Percentiles rank a stretch among this genome's conserved stretches.
Conservation (phyloP, 2,888 invertebrate species). For the Trichopoda pennipes region DNA sequence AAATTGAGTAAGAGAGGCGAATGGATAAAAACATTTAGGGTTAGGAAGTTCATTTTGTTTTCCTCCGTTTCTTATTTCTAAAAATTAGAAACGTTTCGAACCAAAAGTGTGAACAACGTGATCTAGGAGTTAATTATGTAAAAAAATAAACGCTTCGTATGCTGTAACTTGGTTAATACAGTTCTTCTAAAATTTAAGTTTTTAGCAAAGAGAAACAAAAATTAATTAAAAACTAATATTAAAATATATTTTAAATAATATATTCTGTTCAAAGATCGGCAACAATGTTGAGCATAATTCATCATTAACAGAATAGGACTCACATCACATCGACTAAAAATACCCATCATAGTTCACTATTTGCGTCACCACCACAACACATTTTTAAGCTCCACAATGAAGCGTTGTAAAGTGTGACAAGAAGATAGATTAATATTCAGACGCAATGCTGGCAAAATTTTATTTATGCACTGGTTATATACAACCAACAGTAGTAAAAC, state of each 20-base stretch:
- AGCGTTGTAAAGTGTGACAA: conserved; percentile 59
- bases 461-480: conserved; percentile 67
- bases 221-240: too few relatives aligned
- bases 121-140: conserved; percentile 22
- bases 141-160: background rate
- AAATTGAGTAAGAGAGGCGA: background rate
- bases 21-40: conserved; percentile 27
- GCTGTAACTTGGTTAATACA: too few relatives aligned
- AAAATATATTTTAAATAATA: too few relatives aligned
- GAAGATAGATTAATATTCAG: conserved; percentile 69
- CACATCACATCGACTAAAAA: background rate
- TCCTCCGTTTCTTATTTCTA: conserved; percentile 25
- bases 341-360: background rate
- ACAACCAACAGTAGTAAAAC: conserved; percentile 23
- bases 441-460: conserved; percentile 68
- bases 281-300: too few relatives aligned
- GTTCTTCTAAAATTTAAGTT: too few relatives aligned
- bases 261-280: too few relatives aligned
- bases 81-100: conserved; percentile 29
- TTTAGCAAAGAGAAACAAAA: too few relatives aligned
- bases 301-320: conserved; percentile 19
- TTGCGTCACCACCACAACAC: background rate
- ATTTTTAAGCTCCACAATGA: background rate
- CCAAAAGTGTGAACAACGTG: conserved; percentile 41
- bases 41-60: conserved; percentile 31